Base-by-base conservation (phyloP, 2,113 vertebrate species). In the Zingel zingel region DNA sequence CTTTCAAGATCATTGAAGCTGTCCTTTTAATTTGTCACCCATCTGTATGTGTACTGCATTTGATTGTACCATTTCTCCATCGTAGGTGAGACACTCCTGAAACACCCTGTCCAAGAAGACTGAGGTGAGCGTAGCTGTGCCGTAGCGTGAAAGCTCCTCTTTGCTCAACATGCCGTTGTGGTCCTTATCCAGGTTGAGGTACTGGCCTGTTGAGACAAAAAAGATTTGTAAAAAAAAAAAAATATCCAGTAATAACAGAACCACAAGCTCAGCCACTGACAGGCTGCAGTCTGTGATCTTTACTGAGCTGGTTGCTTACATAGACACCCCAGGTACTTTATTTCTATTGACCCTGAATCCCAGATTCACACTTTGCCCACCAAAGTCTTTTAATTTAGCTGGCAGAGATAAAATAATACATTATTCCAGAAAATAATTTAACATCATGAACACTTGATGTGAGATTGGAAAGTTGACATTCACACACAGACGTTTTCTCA, bases 131-230 rank as follows among this genome's bases (percentile, higher is more conserved):
- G 98, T 99, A 10, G 98, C 98, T 45, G 98, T 99, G 89, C 98
- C 98, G 4, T 99, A 99, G 0, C 98, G 97, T 21, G 98, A 99
- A 30, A 99, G 96, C 54, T 99, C 98, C 90, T 99, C 98, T 90
- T 99, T 99, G 95, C 97, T 99, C 87, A 99, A 94, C 98, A 99
- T 99, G 65, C 98, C 98, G 36, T 99, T 99, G 91, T 99, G 98
- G 88, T 99, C 98, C 72, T 99, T 99, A 86, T 99, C 98, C 48
- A 99, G 96, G 92, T 99, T 99, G 81, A 99, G 95, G 83, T 99
- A 99, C 87, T 99, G 98, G 73, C 98, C 98, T 99, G 89, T 23
- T 39, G 10, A 72, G 30, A 74, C 39, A 5, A 62, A 30, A 79
- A 57, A 66, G 3, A 33, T 16, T 39, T 39, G 39, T 39, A 39